Base-by-base conservation (phyloP, 1,140 invertebrate species). In the Halictus rubicundus region DNA sequence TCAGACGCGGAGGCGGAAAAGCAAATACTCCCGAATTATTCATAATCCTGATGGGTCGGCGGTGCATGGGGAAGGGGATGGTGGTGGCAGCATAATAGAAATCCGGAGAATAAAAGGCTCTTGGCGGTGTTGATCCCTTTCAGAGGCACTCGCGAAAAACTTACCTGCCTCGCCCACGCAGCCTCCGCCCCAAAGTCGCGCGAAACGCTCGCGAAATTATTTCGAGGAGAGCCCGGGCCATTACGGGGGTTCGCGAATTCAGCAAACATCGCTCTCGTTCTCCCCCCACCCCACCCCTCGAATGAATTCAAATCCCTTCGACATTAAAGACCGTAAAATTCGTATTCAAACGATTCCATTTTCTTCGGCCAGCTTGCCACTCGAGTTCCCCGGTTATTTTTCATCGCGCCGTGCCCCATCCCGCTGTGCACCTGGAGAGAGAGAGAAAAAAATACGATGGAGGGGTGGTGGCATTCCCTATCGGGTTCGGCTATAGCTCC, bases 21-120 rank as follows among this genome's bases (percentile, higher is more conserved):
- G 85, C 69, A 87, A 87, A 87, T 87, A 85, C 78, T 80, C 75
- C 76, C 81, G 66, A 87, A 87, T 87, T 87, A 87, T 87, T 87
- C 85, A 86, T 86, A 83, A 87, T 87, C 73, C 73, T 32, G 71
- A 57, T 71, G 81, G 46, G 54, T 82, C 69, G 72, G 63, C 46
- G 59, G 78, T 32, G 46, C 2, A 52, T 3, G 14, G 49, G 16
- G 14, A 6, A 3, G 49, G 14, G 14, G 49, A 16, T 14, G 10
- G 39, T 5, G 46, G 46, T 10, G 19, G 49, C 16, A 60, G 77
- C 46, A 49, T 80, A 84, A 85, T 85, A 72, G 82, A 84, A 59
- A 68, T 25, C 60, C 61, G 78, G 63, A 57, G 83, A 84, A 84
- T 85, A 80, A 85, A 85, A 85, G 69, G 78, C 82, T 75, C 78